These are phyloP conservation scores for Acronicta alni DNA, from an alignment of 2,888 invertebrate genomes.

Conservation along the genomic window DNA sequence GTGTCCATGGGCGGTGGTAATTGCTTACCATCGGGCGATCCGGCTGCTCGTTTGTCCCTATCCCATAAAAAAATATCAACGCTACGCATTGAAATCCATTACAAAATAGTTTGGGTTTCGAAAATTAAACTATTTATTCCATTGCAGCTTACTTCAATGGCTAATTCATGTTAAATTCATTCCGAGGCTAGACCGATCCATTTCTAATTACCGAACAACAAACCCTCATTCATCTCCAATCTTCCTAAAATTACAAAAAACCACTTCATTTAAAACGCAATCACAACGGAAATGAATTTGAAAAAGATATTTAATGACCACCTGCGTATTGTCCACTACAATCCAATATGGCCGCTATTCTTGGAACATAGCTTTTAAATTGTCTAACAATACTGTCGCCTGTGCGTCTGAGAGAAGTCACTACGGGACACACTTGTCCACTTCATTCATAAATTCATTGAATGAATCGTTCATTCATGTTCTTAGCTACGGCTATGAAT, in stretches of 20 bases:
- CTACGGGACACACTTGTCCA: slow-evolving; percentile 74
- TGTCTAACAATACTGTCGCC: slow-evolving; percentile 73
- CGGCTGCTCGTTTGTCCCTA: no score
- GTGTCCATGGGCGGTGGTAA: no score
- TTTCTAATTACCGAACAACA: slow-evolving; percentile 33
- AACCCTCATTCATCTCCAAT: slow-evolving; percentile 37
- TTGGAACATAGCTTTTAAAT: slow-evolving; percentile 73
- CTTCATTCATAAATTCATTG: slow-evolving; percentile 69
- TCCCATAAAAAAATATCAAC: no score
- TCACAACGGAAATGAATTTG: slow-evolving; percentile 80
- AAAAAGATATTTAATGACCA: slow-evolving; percentile 83
- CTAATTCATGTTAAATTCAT: slow-evolving; percentile 30
- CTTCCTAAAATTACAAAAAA: slow-evolving; percentile 32
- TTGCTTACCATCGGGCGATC: no score
- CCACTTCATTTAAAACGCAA: slow-evolving; percentile 57
- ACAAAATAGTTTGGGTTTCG: no score
- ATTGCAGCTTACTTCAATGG: background rate
- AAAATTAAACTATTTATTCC: no score
- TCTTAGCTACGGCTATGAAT: slow-evolving; percentile 77
- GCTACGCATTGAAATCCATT: no score
- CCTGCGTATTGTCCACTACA: slow-evolving; percentile 66
- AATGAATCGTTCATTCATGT: slow-evolving; percentile 76
- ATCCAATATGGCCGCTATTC: slow-evolving; percentile 60
- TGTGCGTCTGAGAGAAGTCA: slow-evolving; percentile 68
- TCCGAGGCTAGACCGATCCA: slow-evolving; percentile 9